A percentile compares a stretch with the other conserved stretches of the same genome.
phyloP scores from a whole-genome alignment of 2,888 invertebrate genomes.

The Lamellibrachia satsuma region DNA sequence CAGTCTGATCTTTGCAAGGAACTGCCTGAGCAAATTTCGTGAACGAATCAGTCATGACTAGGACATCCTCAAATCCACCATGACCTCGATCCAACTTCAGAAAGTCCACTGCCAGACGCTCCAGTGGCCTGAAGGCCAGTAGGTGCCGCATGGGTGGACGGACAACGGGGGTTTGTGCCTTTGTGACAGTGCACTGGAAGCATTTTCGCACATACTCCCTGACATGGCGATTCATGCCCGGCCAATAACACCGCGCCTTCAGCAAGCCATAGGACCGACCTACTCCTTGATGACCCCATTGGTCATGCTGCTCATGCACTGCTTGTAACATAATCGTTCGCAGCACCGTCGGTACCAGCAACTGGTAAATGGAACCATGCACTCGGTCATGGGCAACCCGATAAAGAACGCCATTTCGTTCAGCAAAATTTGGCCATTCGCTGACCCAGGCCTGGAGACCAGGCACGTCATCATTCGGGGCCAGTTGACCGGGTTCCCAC shows the following conservation, averaged over 20 bases:
- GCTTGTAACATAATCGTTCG: background rate
- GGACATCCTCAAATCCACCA: constrained; percentile 41
- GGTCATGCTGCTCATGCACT: constrained; percentile 13
- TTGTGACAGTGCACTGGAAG: constrained; percentile 33
- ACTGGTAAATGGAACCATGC: background rate
- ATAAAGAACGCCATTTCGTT: background rate
- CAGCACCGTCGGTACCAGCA: background rate
- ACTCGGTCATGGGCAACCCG: background rate
- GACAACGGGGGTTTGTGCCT: constrained; percentile 14
- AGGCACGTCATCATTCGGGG: background rate
- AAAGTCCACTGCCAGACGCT: constrained; percentile 44
- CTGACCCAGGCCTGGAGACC: background rate
- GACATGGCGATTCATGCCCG: constrained; percentile 29
- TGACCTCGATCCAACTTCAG: constrained; percentile 37
- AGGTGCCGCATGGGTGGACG: constrained; percentile 35
- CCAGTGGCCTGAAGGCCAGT: constrained; percentile 38
- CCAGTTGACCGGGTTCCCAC: background rate
- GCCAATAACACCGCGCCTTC: constrained; percentile 41
- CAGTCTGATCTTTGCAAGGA: constrained; percentile 37
- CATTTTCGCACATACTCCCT: constrained; percentile 33
- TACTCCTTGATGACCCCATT: constrained; percentile 8
- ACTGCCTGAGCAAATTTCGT: constrained; percentile 39
- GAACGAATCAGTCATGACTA: constrained; percentile 46
- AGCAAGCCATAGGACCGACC: constrained; percentile 20
- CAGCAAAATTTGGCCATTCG: background rate